Base-by-base conservation (phyloP, 2,797 vertebrate species). In the Crenuchus spilurus region DNA sequence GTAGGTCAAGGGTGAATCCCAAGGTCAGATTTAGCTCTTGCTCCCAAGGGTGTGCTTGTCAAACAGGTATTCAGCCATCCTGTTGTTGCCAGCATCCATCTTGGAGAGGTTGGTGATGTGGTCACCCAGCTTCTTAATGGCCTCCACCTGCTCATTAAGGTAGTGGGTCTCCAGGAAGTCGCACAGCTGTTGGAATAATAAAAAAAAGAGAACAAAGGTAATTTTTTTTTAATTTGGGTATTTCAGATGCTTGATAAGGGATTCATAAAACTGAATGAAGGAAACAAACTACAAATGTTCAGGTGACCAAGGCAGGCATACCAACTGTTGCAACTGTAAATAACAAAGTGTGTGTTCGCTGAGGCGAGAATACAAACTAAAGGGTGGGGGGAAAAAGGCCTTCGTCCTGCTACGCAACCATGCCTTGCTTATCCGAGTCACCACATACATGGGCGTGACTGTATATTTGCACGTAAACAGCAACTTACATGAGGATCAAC, bases 111-210 rank as follows among this genome's bases (percentile, higher is more conserved):
- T 93, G 81, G 84, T 75, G 75, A 93, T 79, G 82, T 90, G 8
- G 86, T 93, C 89, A 0, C 92, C 92, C 52, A 92, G 77, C 84
- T 96, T 92, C 88, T 98, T 98, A 82, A 98, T 97, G 82, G 94
- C 75, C 73, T 98, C 95, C 81, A 98, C 95, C 85, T 98, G 96
- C 83, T 98, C 96, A 3, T 94, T 90, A 91, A 97, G 89, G 89
- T 94, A 98, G 86, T 98, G 94, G 0, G 86, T 92, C 91, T 98
- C 97, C 80, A 98, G 88, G 90, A 98, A 98, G 90, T 98, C 95
- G 62, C 95, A 96, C 86, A 98, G 74, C 96, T 98, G 80, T 14
- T 71, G 67, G 0, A n/a, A 4, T 52, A 20, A 24, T 0, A 49
- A 74, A 39, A 42, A 10, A n/a, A 3, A 2, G 52, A 4, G 63